Percentiles rank a stretch among this genome's conserved stretches.
Conservation (phyloP, 2,888 invertebrate species). For the Cecidostiba fungosa region DNA sequence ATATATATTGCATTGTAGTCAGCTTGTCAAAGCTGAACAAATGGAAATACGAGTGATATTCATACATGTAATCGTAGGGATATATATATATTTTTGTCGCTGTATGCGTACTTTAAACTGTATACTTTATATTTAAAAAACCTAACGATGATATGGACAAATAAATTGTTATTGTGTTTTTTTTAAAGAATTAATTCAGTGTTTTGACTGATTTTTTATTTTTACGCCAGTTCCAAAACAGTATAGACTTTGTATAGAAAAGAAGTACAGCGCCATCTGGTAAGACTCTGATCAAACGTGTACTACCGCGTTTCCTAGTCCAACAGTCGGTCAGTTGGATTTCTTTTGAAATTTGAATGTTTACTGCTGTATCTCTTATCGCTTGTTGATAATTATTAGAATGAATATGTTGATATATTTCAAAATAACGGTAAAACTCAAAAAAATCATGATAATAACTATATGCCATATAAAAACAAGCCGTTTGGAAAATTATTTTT, state of each 20-base stretch:
- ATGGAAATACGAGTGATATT: conserved; percentile 59
- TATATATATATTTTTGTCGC: conserved; percentile 33
- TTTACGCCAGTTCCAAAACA: background rate
- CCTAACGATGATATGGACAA: conserved; percentile 61
- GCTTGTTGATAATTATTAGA: too few species aligned
- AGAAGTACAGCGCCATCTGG: background rate
- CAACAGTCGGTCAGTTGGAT: background rate
- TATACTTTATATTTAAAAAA: conserved; percentile 58
- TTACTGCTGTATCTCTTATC: too few species aligned
- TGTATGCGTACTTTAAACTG: conserved; percentile 19
- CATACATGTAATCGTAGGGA: conserved; percentile 52
- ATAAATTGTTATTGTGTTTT: conserved; percentile 71
- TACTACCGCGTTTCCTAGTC: background rate
- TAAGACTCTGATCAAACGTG: background rate
- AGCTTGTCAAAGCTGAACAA: conserved; percentile 35
- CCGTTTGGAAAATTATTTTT: too few species aligned
- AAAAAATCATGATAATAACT: too few species aligned
- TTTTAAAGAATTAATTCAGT: conserved; percentile 55
- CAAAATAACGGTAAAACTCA: too few species aligned
- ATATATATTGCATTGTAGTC: conserved; percentile 49
- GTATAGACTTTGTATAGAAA: background rate
- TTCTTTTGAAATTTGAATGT: background rate
- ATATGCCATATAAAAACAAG: too few species aligned
- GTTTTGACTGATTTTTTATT: background rate
- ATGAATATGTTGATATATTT: too few species aligned